Evolutionary conservation across 2,797 vertebrate genomes (phyloP), one percentile per base, ranked within the genome.

Genomic region (Diglossa cyanea): DNA sequence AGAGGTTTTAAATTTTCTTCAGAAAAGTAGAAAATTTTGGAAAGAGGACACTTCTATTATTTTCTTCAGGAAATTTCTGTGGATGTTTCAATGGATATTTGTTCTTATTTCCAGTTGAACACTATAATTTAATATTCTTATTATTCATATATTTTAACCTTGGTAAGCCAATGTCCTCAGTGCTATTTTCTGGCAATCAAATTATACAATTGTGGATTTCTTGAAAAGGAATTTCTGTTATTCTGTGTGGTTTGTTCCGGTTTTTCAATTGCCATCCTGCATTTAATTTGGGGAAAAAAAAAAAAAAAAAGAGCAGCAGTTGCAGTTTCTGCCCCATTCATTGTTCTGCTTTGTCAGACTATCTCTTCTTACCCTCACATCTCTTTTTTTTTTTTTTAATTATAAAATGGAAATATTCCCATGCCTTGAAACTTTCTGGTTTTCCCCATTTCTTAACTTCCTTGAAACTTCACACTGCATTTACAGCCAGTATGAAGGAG

Each of bases 101-200:
- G 8, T 78, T 90, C 48, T 87, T 87, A 10, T 40, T 96, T 92
- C 63, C 68, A 87, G 39, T 1, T 80, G n/a, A 94, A 83, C 53
- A 26, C 63, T 94, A 39, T 94, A 93, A 95, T 93, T 96, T 93
- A 79, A 94, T 95, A 87, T 89, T 87, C 61, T 88, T 83, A 83
- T 95, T 95, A 89, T 94, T 94, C 55, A 1, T 95, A 26, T 76
- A 78, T 93, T 94, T 94, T 66, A 93, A 92, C 71, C 74, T 90
- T 79, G 92, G 93, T 90, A 90, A 94, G 57, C 90, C 93, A 88
- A 54, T 39, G 54, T 66, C 76, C 26, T 91, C 42, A 15, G 47
- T 75, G 71, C 79, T 92, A 80, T 93, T 94, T 97, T 92, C 63
- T 95, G 95, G 88, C 93, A 95, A 85, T 89, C 37, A 95, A 88